Conservation (phyloP, 1,140 invertebrate genomes). For the Schlechtendalia chinensis region DNA sequence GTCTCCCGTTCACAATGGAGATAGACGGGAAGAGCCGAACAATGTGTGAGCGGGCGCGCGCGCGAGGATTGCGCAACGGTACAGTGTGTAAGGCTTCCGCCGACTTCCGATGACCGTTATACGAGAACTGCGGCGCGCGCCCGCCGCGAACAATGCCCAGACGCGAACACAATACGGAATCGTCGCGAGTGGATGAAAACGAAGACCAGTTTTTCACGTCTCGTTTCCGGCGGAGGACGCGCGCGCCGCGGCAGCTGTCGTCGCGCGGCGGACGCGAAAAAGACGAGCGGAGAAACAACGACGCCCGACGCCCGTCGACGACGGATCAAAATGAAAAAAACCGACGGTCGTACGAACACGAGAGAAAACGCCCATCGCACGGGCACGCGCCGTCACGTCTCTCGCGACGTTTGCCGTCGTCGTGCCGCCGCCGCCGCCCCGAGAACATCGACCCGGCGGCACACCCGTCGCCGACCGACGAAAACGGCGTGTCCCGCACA, state of each 20-base stretch:
- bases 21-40: conserved; percentile 48
- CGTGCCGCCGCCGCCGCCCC: too few relatives aligned
- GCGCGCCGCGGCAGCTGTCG: neutral
- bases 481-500: too few relatives aligned
- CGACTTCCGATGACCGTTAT: conserved; percentile 50
- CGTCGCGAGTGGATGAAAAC: conserved; percentile 22
- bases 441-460: too few relatives aligned
- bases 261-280: neutral
- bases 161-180: conserved; percentile 33
- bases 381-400: conserved; percentile 26
- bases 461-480: too few relatives aligned
- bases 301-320: too few relatives aligned
- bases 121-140: neutral
- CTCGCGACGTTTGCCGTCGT: too few relatives aligned
- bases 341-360: neutral
- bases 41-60: too few relatives aligned
- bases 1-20: neutral
- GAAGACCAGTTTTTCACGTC: conserved; percentile 45
- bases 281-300: too few relatives aligned
- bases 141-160: neutral
- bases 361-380: conserved; percentile 26
- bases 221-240: conserved; percentile 15
- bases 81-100: neutral
- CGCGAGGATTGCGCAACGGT: conserved; percentile 38
- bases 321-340: conserved; percentile 12